These are phyloP conservation scores for Ashinkailepas kermadecensis DNA, from an alignment of 2,888 invertebrate genomes.

Conservation along the genomic window DNA sequence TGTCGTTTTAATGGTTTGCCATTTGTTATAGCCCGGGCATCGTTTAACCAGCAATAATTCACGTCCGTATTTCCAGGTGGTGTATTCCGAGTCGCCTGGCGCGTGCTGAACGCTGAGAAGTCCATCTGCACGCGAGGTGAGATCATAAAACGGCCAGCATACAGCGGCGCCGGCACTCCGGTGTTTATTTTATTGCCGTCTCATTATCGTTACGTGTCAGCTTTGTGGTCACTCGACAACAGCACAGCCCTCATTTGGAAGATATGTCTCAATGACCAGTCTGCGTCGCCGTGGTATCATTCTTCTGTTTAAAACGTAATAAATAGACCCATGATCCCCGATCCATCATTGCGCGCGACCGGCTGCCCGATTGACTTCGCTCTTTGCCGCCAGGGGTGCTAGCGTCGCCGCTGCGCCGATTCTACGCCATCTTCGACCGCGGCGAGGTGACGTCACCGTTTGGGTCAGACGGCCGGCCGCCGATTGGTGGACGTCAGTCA, in stretches of 20 bases:
- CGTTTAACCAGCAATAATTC: constrained; percentile 17
- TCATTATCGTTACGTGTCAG: constrained; percentile 12
- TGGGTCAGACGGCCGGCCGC: constrained; percentile 30
- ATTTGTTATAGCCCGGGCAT: constrained; percentile 11
- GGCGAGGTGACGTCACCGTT: constrained; percentile 9
- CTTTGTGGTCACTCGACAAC: not conserved
- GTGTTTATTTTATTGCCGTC: constrained; percentile 17
- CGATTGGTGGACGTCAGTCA: constrained; percentile 51
- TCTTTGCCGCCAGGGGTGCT: constrained; percentile 20
- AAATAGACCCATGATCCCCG: not conserved
- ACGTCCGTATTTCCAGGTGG: not conserved
- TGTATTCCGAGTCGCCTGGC: not conserved
- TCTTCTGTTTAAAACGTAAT: constrained; percentile 21
- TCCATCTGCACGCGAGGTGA: not conserved
- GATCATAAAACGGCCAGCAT: constrained; percentile 1
- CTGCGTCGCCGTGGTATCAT: constrained; percentile 23
- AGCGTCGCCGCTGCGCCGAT: not conserved
- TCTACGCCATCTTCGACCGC: constrained; percentile 22
- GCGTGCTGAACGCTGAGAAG: not conserved
- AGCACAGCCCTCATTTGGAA: not conserved
- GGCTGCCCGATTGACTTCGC: not conserved
- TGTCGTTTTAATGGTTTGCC: constrained; percentile 18
- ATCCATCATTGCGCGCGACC: constrained; percentile 2
- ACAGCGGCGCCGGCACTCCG: not conserved
- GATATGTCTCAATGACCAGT: constrained; percentile 29